Evolutionary conservation across 2,113 vertebrate genomes (phyloP).

Genomic region (Laticauda laticaudata): DNA sequence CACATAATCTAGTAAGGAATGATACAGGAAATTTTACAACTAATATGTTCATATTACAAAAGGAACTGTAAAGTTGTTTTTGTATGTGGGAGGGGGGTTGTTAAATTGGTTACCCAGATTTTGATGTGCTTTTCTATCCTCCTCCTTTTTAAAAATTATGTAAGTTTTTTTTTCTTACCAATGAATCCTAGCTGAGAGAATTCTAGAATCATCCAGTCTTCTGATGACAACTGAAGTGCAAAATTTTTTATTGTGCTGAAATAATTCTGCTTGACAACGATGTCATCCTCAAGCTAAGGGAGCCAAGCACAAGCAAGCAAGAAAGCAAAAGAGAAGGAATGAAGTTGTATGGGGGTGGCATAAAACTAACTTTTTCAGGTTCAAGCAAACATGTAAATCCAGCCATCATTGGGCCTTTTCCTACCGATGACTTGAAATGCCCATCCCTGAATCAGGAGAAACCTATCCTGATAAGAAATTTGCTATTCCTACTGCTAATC

Average conservation of each 20-base stretch:
- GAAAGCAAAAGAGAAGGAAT: conserved; percentile 19
- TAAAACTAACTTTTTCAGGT: conserved; percentile 8
- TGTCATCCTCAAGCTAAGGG: conserved; percentile 94
- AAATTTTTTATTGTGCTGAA: conserved; percentile 99
- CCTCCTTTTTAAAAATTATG: conserved; percentile 3
- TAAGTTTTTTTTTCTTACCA: conserved; percentile 75
- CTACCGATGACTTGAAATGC: background rate
- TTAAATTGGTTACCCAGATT: background rate
- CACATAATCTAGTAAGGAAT: background rate
- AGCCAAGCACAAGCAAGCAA: conserved; percentile 32
- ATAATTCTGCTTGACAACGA: conserved; percentile 98
- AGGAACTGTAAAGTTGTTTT: conserved; percentile 29
- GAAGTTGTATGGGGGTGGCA: background rate
- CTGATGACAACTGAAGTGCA: conserved; percentile 93
- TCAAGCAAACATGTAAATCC: background rate
- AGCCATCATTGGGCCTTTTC: background rate
- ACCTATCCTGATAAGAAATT: background rate
- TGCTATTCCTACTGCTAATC: background rate
- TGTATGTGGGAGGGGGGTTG: background rate
- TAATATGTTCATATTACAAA: conserved; percentile 32
- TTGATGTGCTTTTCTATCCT: background rate
- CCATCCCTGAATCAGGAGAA: background rate
- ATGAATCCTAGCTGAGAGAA: conserved; percentile 99
- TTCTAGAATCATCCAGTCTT: conserved; percentile 99
- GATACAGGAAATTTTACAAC: conserved; percentile 19